phyloP scores from a whole-genome alignment of 2,113 vertebrate species.

The Bufo bufo region DNA sequence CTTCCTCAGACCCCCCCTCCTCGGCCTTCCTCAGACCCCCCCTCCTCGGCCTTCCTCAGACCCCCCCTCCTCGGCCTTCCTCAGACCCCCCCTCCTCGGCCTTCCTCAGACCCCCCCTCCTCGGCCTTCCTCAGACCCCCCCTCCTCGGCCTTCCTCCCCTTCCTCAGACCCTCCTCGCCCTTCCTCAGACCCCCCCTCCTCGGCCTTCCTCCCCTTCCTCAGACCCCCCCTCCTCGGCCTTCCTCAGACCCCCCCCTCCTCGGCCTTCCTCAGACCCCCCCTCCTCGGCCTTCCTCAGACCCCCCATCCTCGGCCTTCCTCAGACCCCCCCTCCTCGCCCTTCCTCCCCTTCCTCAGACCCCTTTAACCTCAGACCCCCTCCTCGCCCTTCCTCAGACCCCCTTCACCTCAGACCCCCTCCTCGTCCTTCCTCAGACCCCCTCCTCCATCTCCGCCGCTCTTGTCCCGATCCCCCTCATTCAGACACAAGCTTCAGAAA shows the following conservation, averaged over 20 bases:
- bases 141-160: neutral
- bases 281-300: neutral
- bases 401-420: no score
- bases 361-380: neutral
- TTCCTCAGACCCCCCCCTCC: no score
- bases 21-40: neutral
- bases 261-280: no score
- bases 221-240: no score
- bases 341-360: neutral
- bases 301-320: neutral
- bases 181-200: neutral
- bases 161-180: neutral
- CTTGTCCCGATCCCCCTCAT: neutral
- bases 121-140: neutral
- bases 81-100: no score
- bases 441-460: no score
- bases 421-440: no score
- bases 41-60: neutral
- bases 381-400: no score
- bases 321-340: neutral
- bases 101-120: no score
- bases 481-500: constrained; percentile 16
- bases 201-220: neutral
- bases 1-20: no score
- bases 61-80: neutral